Evolutionary conservation across 1,140 invertebrate genomes (phyloP).

Genomic region (Nomia melanderi): DNA sequence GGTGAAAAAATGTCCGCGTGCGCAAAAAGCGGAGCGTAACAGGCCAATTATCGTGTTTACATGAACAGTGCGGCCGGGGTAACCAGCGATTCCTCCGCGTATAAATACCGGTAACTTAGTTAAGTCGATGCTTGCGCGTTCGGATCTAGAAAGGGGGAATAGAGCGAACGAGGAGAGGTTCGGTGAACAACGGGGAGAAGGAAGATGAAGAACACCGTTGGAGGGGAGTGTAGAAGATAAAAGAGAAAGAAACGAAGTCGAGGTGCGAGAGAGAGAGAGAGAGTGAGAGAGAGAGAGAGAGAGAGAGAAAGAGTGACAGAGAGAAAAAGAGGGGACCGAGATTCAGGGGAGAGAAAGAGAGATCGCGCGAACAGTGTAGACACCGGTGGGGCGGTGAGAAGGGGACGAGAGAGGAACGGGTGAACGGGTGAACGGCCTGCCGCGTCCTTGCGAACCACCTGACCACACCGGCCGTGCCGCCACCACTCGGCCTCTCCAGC

Average conservation of each 20-base stretch:
- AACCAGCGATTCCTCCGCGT: constrained; percentile 51
- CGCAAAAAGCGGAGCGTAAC: constrained; percentile 51
- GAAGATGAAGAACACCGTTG: not conserved
- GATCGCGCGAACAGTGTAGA: constrained; percentile 12
- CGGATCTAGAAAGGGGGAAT: constrained; percentile 31
- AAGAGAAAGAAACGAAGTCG: constrained; percentile 19
- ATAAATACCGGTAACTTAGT: constrained; percentile 65
- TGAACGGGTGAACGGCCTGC: constrained; percentile 80
- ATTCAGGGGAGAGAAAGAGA: constrained; percentile 13
- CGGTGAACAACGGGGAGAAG: not conserved
- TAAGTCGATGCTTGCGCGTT: constrained; percentile 41
- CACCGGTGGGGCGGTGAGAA: constrained; percentile 18
- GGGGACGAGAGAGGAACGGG: constrained; percentile 62
- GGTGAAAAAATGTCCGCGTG: constrained; percentile 33
- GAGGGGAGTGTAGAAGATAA: constrained; percentile 8
- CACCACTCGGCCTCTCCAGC: constrained; percentile 76
- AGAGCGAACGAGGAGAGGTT: constrained; percentile 3
- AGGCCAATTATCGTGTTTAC: constrained; percentile 64
- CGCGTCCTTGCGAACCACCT: constrained; percentile 82
- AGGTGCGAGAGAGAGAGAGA: too few species aligned
- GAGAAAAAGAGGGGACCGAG: constrained; percentile 19
- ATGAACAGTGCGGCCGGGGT: constrained; percentile 42
- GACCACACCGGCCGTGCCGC: constrained; percentile 79
- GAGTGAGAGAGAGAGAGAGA: constrained; percentile 29
- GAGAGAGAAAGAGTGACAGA: constrained; percentile 12